These are phyloP conservation scores for Archaeoteleia sp. DNA, from an alignment of 2,888 invertebrate genomes.

Conservation along the genomic window DNA sequence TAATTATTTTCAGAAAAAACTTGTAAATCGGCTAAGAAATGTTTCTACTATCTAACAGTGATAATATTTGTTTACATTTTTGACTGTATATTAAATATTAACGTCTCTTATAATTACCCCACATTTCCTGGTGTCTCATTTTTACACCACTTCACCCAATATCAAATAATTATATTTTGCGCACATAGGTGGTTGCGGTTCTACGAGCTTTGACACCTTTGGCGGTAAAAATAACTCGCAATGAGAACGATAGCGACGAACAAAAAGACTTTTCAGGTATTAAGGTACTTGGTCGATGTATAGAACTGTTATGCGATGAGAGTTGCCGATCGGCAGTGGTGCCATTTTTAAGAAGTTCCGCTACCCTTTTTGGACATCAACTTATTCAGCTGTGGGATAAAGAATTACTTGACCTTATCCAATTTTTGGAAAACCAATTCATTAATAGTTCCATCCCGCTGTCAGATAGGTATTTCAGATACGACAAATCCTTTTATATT, in stretches of 20 bases:
- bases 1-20: too few relatives aligned
- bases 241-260: conserved; percentile 50
- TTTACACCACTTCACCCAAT: too few relatives aligned
- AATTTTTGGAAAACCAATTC: conserved; percentile 56
- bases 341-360: conserved; percentile 61
- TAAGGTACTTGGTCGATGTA: conserved; percentile 65
- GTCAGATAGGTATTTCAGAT: conserved; percentile 52
- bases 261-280: conserved; percentile 65
- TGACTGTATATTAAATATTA: too few relatives aligned
- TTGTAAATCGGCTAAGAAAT: too few relatives aligned
- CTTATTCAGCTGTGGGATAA: conserved; percentile 65
- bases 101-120: too few relatives aligned
- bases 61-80: too few relatives aligned
- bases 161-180: conserved; percentile 2
- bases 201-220: conserved; percentile 64
- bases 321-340: conserved; percentile 61
- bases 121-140: too few relatives aligned
- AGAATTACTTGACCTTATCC: conserved; percentile 58
- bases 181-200: conserved; percentile 60
- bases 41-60: too few relatives aligned
- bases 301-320: conserved; percentile 63
- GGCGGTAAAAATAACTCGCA: conserved; percentile 63
- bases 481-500: too few relatives aligned
- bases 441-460: conserved; percentile 18
- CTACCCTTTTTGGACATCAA: conserved; percentile 65